phyloP scores from a whole-genome alignment of 2,797 vertebrate genomes.

The Phrynocephalus forsythii region DNA sequence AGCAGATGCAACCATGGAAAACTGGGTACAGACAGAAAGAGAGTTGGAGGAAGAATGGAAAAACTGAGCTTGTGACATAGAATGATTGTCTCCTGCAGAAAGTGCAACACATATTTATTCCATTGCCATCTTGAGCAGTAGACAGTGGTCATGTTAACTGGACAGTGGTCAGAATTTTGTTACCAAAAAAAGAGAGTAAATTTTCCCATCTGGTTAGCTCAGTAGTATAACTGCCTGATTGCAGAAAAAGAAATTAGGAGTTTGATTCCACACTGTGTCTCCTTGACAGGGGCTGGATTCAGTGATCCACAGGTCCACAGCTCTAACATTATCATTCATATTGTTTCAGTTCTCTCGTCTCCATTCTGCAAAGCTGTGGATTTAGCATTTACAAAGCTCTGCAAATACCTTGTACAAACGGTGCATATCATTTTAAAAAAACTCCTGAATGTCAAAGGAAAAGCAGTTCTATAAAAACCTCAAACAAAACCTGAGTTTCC shows the following conservation, averaged over 20 bases:
- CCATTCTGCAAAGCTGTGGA: constrained; percentile 13
- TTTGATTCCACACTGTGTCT: too few species aligned
- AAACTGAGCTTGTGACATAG: background rate
- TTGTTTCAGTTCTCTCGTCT: background rate
- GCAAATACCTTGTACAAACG: constrained; percentile 31
- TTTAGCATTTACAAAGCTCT: constrained; percentile 43
- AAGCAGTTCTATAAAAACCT: constrained; percentile 50
- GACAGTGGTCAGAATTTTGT: too few species aligned
- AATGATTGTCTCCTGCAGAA: background rate
- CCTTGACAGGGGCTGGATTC: too few species aligned
- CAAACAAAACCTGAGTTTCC: constrained; percentile 42
- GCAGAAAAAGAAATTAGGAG: too few species aligned
- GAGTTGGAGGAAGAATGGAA: background rate
- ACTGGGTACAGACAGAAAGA: background rate
- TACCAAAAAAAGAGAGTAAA: too few species aligned
- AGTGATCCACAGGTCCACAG: too few species aligned
- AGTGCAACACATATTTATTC: too few species aligned
- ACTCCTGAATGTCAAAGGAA: background rate
- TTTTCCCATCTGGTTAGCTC: too few species aligned
- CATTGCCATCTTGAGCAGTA: too few species aligned
- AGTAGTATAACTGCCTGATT: too few species aligned
- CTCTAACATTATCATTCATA: too few species aligned
- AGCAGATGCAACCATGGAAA: fast-evolving
- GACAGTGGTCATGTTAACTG: too few species aligned
- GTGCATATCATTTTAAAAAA: constrained; percentile 21